Evolutionary conservation across 2,797 vertebrate genomes (phyloP), one percentile per base, ranked within the genome.

Genomic region (Halcyon smyrnensis): DNA sequence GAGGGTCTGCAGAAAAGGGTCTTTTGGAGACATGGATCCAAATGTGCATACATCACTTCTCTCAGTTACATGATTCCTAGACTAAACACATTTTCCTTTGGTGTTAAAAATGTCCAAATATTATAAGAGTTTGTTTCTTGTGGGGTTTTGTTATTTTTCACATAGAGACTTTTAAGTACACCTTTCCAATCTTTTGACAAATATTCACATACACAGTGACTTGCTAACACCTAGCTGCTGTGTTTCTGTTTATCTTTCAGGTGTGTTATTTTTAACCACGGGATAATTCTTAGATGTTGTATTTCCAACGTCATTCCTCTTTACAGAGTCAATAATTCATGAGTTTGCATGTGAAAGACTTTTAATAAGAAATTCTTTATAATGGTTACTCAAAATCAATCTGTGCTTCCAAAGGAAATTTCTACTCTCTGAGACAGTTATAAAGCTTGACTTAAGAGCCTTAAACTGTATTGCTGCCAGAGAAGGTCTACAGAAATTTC

Each of bases 51-150:
- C 27, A 59, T 94, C 90, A 91, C 30, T 84, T 34, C 57, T 64
- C 24, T 70, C 88, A 75, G 69, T 92, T 79, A 50, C 50, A 34
- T 16, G 70, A 54, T 76, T 80, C 78, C 87, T 30, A 97, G 95
- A 97, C 95, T 96, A 97, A 97, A 97, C 94, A 97, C 9, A 59
- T 74, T 83, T 83, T 90, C 67, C 62, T 84, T 89, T 90, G 82
- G 76, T 95, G 77, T 68, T 87, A 91, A 87, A 95, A 92, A 95
- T 77, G 74, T 91, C 93, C 63, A 96, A 94, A 93, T 89, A 97
- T 89, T 94, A 90, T 53, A 71, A 78, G 81, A 91, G 57, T 48
- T 69, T 4, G 3, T 76, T 93, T 92, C 93, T 84, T 37, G 68
- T 45, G 48, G n/a, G 13, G 53, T 36, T 90, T 91, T 88, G 80